Conservation (phyloP, 1,140 invertebrate genomes). For the Mylabris phalerata region DNA sequence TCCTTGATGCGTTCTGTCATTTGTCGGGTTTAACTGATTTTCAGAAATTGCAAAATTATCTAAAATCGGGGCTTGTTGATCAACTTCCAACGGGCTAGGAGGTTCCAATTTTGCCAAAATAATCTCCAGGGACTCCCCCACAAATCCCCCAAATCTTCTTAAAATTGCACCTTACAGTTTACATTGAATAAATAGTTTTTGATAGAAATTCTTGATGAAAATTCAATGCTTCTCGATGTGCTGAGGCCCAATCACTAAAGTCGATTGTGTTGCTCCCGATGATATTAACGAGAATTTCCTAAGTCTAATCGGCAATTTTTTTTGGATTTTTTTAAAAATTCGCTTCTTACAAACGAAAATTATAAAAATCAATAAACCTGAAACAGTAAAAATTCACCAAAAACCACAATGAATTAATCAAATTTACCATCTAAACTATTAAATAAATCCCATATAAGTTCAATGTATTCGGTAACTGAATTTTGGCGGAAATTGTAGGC, state of each 20-base stretch:
- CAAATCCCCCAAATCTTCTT: too few relatives aligned
- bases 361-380: constrained; percentile 45
- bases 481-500: constrained; percentile 18
- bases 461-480: constrained; percentile 17
- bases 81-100: too few relatives aligned
- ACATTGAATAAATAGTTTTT: too few relatives aligned
- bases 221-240: too few relatives aligned
- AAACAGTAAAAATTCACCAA: constrained; percentile 5
- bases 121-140: too few relatives aligned
- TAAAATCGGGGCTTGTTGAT: too few relatives aligned
- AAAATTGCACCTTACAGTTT: too few relatives aligned
- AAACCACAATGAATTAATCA: not conserved
- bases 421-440: constrained; percentile 25
- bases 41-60: too few relatives aligned
- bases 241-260: not conserved
- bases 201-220: too few relatives aligned
- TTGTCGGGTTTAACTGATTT: too few relatives aligned
- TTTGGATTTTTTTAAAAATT: constrained; percentile 38
- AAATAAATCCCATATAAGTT: constrained; percentile 20
- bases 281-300: constrained; percentile 7
- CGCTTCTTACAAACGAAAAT: constrained; percentile 49
- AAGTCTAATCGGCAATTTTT: constrained; percentile 4
- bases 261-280: constrained; percentile 3
- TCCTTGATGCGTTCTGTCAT: too few relatives aligned
- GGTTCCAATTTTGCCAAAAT: too few relatives aligned